Percentiles rank a stretch among this genome's conserved stretches.
Conservation (phyloP, 2,888 invertebrate genomes). For the Stenurella melanura region DNA sequence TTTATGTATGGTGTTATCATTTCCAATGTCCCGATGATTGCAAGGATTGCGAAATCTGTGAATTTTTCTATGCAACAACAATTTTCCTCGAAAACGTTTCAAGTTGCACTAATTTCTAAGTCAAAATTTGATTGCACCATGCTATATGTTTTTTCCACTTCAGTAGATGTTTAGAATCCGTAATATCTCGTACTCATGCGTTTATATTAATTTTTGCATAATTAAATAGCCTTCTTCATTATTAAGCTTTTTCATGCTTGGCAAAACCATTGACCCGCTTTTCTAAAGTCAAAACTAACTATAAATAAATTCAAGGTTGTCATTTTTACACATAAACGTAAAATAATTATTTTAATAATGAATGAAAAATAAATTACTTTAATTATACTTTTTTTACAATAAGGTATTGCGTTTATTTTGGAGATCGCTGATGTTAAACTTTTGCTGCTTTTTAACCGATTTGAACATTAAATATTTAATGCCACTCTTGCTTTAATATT, state of each 20-base stretch:
- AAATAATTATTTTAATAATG: not conserved
- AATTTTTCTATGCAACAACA: no score
- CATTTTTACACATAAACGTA: not conserved
- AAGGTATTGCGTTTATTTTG: not conserved
- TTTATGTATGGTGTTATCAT: no score
- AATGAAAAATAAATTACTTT: not conserved
- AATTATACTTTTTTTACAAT: not conserved
- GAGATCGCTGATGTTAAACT: not conserved
- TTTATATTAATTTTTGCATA: not conserved
- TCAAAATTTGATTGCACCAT: no score
- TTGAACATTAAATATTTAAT: no score
- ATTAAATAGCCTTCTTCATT: not conserved
- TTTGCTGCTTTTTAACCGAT: no score
- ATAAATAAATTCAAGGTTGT: not conserved
- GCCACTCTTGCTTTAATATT: no score
- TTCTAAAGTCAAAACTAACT: not conserved
- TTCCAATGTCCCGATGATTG: no score
- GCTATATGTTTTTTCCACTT: not conserved
- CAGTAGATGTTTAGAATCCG: not conserved
- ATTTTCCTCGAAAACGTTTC: no score
- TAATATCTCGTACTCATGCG: not conserved
- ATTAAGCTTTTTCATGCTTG: not conserved
- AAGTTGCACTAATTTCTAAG: no score
- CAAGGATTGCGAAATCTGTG: no score
- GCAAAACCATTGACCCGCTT: not conserved